Evolutionary conservation across 2,797 vertebrate genomes (phyloP), one percentile per base, ranked within the genome.

Genomic region (Allenopithecus nigroviridis): DNA sequence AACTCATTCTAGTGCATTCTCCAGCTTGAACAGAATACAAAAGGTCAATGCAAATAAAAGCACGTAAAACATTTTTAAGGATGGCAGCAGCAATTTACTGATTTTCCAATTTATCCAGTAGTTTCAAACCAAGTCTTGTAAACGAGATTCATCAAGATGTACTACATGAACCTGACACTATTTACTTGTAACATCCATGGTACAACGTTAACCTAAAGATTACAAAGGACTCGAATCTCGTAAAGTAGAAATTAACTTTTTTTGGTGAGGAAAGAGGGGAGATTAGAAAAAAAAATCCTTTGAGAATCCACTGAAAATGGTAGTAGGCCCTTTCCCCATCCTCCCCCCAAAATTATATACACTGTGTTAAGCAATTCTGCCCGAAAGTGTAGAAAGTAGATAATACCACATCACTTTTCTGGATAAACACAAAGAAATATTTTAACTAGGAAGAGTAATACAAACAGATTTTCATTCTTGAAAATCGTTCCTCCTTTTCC

Each of bases 261-360:
- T 93, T 59, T 88, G 26, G 30, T 74, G 30, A 11, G 41, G 16
- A 16, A 8, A 76, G 10, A 79, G 36, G 8, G 61, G 36, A 70
- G 19, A 48, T 17, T 1, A 57, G 10, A 30, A 64, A 91, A 24
- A 70, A 48, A 64, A 53, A 46, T 30, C n/a, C 43, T 88, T 17
- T 43, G 55, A 75, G 72, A 89, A 76, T 28, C 16, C 74, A 70
- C 2, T n/a, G 12, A 70, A 92, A 92, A 89, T 43, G 28, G 50
- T 0, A 80, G 50, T 0, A 80, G 43, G 33, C 12, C 68, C n/a
- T 39, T 72, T 21, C n/a, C 68, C 21, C 9, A 7, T 22, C 16
- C 16, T 10, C 2, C 3, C 28, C 39, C 36, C 36, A 53, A 89
- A 90, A 59, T 30, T 39, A 36, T 1, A 78, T 8, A 36, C 6